Conservation (phyloP, 1,140 invertebrate species). For the Apis dorsata region DNA sequence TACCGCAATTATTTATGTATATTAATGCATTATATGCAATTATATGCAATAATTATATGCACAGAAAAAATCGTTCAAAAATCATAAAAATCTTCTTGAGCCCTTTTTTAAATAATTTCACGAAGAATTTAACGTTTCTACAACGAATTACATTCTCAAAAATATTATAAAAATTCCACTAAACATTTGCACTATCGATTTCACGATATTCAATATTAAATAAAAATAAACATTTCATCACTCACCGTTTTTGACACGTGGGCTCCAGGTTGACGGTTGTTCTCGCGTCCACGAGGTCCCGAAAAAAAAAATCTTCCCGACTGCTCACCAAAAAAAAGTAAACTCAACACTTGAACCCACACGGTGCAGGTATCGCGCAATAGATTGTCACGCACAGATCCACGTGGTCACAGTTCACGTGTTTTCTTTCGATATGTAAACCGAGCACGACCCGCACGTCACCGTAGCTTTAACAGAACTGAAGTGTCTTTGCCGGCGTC, state of each 20-base stretch:
- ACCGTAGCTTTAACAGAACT: slow-evolving; percentile 72
- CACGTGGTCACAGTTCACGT: slow-evolving; percentile 71
- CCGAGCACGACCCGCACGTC: slow-evolving; percentile 68
- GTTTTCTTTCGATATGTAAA: slow-evolving; percentile 51
- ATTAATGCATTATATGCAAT: too few relatives aligned
- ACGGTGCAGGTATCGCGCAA: slow-evolving; percentile 26
- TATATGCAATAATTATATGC: too few relatives aligned
- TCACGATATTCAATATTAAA: background rate
- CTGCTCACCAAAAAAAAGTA: slow-evolving; percentile 3
- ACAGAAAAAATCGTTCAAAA: too few relatives aligned
- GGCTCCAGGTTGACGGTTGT: slow-evolving; percentile 81
- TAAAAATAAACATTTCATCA: background rate
- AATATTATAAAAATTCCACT: background rate
- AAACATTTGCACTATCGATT: background rate
- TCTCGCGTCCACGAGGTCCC: slow-evolving; percentile 73
- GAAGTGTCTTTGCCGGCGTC: slow-evolving; percentile 50
- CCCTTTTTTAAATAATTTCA: too few relatives aligned
- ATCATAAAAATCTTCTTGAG: too few relatives aligned
- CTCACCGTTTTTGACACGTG: slow-evolving; percentile 81
- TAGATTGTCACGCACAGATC: slow-evolving; percentile 53
- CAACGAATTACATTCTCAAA: too few relatives aligned
- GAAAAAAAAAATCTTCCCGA: slow-evolving; percentile 27
- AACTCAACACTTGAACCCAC: slow-evolving; percentile 37
- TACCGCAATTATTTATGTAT: too few relatives aligned
- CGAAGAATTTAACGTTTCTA: too few relatives aligned